phyloP scores from a whole-genome alignment of 2,113 vertebrate genomes.

The Diglossa brunneiventris region DNA sequence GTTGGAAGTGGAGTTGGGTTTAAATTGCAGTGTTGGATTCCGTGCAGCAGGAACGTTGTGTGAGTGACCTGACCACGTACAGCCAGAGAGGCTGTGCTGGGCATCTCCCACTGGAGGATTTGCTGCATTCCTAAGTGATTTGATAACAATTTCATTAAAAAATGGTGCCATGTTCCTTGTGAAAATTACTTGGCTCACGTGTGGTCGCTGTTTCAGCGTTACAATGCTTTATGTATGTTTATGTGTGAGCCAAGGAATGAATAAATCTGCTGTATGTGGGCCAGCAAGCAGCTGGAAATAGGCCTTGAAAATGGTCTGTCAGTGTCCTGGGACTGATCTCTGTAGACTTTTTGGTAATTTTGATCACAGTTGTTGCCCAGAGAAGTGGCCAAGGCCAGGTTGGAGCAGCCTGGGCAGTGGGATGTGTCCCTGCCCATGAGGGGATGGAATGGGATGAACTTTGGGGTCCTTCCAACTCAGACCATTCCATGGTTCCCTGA shows the following conservation, averaged over 20 bases:
- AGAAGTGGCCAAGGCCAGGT: neutral
- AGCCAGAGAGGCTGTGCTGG: neutral
- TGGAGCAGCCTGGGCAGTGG: neutral
- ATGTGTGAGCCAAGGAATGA: neutral
- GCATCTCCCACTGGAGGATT: neutral
- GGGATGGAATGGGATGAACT: neutral
- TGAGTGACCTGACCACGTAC: neutral
- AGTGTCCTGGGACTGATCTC: neutral
- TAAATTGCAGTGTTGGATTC: neutral
- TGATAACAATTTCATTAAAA: neutral
- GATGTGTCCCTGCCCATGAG: neutral
- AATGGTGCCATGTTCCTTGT: neutral
- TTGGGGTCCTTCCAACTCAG: neutral
- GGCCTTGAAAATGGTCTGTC: neutral
- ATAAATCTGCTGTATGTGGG: neutral
- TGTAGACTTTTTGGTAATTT: neutral
- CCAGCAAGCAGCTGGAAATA: neutral
- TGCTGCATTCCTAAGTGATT: neutral
- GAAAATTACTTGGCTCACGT: neutral
- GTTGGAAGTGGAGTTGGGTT: neutral
- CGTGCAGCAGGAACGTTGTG: rapidly evolving
- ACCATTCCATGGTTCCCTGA: neutral
- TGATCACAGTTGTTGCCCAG: neutral
- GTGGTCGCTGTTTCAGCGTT: neutral
- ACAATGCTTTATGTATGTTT: neutral